Evolutionary conservation across 2,797 vertebrate species (phyloP), one percentile per base, ranked within the genome.

Genomic region (Cryptoblepharus egeriae): DNA sequence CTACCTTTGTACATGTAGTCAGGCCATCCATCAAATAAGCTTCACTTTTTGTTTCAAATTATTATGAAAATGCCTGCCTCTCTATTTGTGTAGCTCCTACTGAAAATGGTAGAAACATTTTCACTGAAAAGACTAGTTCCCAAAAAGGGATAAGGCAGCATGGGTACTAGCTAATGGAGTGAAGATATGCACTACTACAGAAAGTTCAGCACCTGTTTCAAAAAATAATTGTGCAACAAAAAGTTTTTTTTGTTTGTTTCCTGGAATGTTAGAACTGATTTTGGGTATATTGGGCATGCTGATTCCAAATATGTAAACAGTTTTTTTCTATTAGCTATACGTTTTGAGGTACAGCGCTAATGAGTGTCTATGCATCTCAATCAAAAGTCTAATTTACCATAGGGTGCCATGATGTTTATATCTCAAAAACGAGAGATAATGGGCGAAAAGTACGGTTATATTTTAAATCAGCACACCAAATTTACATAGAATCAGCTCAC

Each of bases 51-150:
- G 8, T 39, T 69, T 75, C 24, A 77, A 30, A 58, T 12, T 32
- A 0, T 18, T 74, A 4, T 0, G 26, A 82, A 74, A 85, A 80
- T 82, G 69, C 45, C 32, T 16, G 0, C 0, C 0, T 28, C 45
- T 42, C 39, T 42, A 42, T 82, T 57, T 28, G 1, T 4, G 0
- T 24, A 42, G 30, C 16, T 67, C 55, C 28, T 13, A 11, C 57
- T 2, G 2, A 1, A 64, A 73, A 8, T 12, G 45, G 58, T 52
- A 61, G 16, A 45, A 64, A 16, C 30, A 52, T 22, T n/a, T 15
- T 4, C 8, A 15, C 49, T 45, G n/a, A 39, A 77, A 5, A 63
- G 58, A 77, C 61, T 39, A 45, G 32, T 83, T 72, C 30, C 45
- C 78, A 0, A 57, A 13, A 49, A 11, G 1, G 60, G 55, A 73